A percentile compares a stretch with the other conserved stretches of the same genome.
phyloP scores from a whole-genome alignment of 2,888 invertebrate genomes.

The Lepidonotus clava region DNA sequence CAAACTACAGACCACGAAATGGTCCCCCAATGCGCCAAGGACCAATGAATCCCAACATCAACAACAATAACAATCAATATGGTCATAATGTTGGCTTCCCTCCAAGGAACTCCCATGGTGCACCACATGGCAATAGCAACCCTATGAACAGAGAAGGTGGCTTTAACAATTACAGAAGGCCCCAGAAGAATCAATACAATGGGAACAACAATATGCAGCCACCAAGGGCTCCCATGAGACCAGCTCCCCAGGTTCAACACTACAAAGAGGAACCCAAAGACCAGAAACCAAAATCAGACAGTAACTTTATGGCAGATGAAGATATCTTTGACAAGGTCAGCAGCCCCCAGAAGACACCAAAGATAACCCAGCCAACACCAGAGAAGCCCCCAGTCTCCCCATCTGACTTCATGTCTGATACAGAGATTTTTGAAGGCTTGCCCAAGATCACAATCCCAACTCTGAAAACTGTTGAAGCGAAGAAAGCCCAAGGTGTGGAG shows the following conservation, averaged over 20 bases:
- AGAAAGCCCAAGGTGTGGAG: not conserved
- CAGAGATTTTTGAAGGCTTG: not conserved
- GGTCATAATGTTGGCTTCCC: not conserved
- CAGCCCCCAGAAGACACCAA: not conserved
- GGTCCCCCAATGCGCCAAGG: not conserved
- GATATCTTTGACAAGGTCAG: not conserved
- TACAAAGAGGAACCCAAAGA: not conserved
- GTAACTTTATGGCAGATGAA: not conserved
- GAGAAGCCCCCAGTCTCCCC: not conserved
- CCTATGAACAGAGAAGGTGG: too few species aligned
- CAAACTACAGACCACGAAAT: not conserved
- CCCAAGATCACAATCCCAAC: not conserved
- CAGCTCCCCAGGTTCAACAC: not conserved
- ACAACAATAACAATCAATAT: not conserved
- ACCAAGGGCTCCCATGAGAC: too few species aligned
- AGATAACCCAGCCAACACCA: not conserved
- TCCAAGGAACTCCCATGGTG: not conserved
- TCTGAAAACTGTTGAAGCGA: not conserved
- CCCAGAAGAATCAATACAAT: too few species aligned
- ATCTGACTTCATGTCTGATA: not conserved
- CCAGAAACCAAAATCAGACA: not conserved
- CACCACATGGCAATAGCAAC: not conserved
- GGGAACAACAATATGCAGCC: too few species aligned
- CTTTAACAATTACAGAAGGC: too few species aligned
- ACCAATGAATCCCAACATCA: not conserved